Base-by-base conservation (phyloP, 2,113 vertebrate species). In the Catharus bicknelli region DNA sequence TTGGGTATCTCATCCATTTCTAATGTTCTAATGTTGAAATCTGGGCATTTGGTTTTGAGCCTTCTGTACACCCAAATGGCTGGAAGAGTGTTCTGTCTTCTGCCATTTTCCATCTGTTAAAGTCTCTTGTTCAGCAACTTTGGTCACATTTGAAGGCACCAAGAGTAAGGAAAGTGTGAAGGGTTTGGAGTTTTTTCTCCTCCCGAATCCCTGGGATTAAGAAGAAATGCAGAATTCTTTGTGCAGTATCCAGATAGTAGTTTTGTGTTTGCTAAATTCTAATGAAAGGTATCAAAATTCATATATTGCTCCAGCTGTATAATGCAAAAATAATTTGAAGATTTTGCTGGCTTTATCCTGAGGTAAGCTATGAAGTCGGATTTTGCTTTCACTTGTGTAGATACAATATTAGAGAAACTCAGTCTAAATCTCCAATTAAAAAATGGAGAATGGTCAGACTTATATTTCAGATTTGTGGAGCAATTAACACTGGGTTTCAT, bases 1-100 rank as follows among this genome's bases (percentile, higher is more conserved):
- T 79, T 95, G 88, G 93, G 85, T 91, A 89, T 96, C 68, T 95
- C 13, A 93, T 93, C 96, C 51, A 94, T 94, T 96, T 95, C 84
- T 87, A 54, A 85, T 67, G 63, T 96, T 95, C 84, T 87, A 54
- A 83, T 67, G 63, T 75, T 95, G 88, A 75, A 70, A 88, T 64
- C 38, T 93, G 91, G 83, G 13, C 45, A 81, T 90, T 84, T 53
- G 40, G 90, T 68, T 90, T 69, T 88, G 73, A 78, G 30, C n/a
- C 32, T 74, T 93, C 76, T 95, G 13, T 74, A 77, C 0, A 1
- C 21, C n/a, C 30, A 69, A 89, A 86, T 43, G n/a, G 19, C 18
- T 79, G 58, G 54, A 75, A 62, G 32, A 79, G 29, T 21, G 5
- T 61, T 48, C 10, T 76, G 1, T 79, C 30, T 88, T 20, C 29